Evolutionary conservation across 1,140 invertebrate species (phyloP).

Genomic region (Diprion similis): DNA sequence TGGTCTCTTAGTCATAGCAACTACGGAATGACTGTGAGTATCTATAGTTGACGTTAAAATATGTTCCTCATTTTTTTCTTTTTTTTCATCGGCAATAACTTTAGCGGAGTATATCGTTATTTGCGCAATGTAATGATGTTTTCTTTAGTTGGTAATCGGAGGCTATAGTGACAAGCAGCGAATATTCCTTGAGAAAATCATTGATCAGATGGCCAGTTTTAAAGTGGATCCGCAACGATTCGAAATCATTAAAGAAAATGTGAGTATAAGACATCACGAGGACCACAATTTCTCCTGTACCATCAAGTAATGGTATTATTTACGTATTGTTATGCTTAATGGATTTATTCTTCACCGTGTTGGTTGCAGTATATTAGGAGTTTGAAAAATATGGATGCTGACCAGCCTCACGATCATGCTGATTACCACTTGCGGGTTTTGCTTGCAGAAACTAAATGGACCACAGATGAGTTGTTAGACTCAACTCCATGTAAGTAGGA

Average conservation of each 20-base stretch:
- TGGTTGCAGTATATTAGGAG: conserved; percentile 72
- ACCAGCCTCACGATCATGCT: conserved; percentile 94
- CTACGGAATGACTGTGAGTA: conserved; percentile 82
- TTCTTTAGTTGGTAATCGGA: conserved; percentile 75
- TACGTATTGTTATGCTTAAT: too few relatives aligned
- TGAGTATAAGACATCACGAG: conserved; percentile 52
- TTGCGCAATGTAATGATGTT: conserved; percentile 18
- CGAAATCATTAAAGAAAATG: conserved; percentile 87
- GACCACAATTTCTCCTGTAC: conserved; percentile 13
- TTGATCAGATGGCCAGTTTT: conserved; percentile 86
- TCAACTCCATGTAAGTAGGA: conserved; percentile 73
- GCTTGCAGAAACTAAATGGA: conserved; percentile 87
- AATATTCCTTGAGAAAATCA: conserved; percentile 85
- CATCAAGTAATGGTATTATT: background rate
- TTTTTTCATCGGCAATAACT: background rate
- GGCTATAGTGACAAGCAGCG: conserved; percentile 94
- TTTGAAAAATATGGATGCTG: conserved; percentile 84
- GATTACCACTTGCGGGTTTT: conserved; percentile 87
- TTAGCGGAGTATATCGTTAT: background rate
- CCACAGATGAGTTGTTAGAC: conserved; percentile 83
- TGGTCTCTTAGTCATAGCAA: conserved; percentile 82
- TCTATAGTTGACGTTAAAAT: conserved; percentile 3
- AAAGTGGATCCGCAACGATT: conserved; percentile 85
- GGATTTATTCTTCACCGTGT: too few relatives aligned
- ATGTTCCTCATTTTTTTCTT: background rate